Evolutionary conservation across 2,888 invertebrate genomes (phyloP), one percentile per base, ranked within the genome.

Genomic region (Coleophora deauratella): DNA sequence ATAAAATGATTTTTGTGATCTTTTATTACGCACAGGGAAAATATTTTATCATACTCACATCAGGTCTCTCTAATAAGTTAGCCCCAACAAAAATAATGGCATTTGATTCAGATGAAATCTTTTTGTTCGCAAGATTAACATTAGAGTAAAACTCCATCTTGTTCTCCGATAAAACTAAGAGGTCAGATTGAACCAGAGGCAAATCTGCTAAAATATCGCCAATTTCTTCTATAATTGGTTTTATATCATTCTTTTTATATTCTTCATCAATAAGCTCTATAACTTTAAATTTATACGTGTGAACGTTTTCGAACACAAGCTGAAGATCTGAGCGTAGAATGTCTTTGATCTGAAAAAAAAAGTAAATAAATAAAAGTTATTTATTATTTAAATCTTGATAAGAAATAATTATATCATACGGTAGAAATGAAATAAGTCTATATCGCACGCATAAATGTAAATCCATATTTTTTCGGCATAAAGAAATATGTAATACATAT

Each of bases 281-380:
- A 32, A 75, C 72, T 64, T 88, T 91, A 0, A 92, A 84, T 78
- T 91, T 91, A 47, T 87, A 71, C 0, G 78, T 80, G 40, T 88
- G 86, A 1, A 87, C 66, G 61, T 95, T 95, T 67, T 96, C 96
- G 0, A 93, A 64, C 0, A 91, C 87, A 0, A 94, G 62, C 66
- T 95, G 95, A 4, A 93, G 77, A 57, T 89, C 81, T 1, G 88
- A 72, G 15, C 91, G 79, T 0, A 90, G 70, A 0, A 90, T 85
- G 50, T 90, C 88, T 42, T 78, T 70, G 12, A 79, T 42, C 85
- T 81, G 35, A 41, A 21, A 21, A 21, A 21, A 3, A 21, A 21
- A n/a, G n/a, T n/a, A n/a, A 33, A 12, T 10, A 35, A 35, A 6
- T 21, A 33, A 9, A 28, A 28, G 7, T 28, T 28, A 28, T 28